A percentile compares a stretch with the other conserved stretches of the same genome.
phyloP scores from a whole-genome alignment of 1,140 invertebrate genomes.

The Musca domestica region DNA sequence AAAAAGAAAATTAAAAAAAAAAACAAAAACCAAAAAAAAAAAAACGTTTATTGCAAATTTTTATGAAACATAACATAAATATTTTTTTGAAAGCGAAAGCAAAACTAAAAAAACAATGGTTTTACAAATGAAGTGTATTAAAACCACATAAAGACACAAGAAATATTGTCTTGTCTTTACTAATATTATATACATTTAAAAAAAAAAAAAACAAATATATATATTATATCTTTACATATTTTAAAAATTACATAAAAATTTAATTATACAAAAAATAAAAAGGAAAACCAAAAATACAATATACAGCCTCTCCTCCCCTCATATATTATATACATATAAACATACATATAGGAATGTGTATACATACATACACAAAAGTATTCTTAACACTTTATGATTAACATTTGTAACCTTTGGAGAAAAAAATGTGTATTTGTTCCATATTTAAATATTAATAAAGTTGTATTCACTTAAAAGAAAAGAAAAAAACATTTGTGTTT shows the following conservation, averaged over 20 bases:
- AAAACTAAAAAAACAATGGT: conserved; percentile 1
- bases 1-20: no score
- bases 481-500: no score
- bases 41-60: conserved; percentile 11
- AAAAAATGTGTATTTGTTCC: conserved; percentile 46
- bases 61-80: neutral
- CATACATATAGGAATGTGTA: neutral
- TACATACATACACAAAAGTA: conserved; percentile 3
- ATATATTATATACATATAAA: neutral
- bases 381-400: conserved; percentile 30
- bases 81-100: neutral
- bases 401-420: conserved; percentile 32
- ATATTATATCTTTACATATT: conserved; percentile 18
- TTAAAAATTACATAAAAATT: conserved; percentile 6
- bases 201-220: no score
- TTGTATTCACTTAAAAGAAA: conserved; percentile 45
- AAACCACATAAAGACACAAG: neutral
- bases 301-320: neutral
- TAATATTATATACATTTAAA: conserved; percentile 9
- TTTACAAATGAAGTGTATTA: conserved; percentile 20
- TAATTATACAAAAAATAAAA: conserved; percentile 7
- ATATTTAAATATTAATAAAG: conserved; percentile 50
- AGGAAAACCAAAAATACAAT: conserved; percentile 15
- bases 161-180: conserved; percentile 15
- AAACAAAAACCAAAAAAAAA: conserved; percentile 24